These are phyloP conservation scores for Sebastes fasciatus DNA, from an alignment of 2,113 vertebrate species.

Conservation along the genomic window DNA sequence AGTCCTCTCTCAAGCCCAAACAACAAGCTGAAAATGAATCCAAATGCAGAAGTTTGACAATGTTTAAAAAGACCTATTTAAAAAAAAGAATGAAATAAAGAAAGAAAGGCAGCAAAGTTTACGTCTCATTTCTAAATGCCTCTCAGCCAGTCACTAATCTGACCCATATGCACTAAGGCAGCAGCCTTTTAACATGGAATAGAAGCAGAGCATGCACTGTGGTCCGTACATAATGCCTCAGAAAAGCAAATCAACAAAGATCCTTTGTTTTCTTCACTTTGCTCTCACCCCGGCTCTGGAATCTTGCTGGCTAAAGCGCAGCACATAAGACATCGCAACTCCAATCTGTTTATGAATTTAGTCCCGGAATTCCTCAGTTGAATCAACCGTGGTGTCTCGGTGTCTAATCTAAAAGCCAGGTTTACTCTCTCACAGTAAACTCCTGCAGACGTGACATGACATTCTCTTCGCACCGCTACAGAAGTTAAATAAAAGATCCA, in stretches of 20 bases:
- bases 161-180: slow-evolving; percentile 71
- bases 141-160: slow-evolving; percentile 67
- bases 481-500: slow-evolving; percentile 10
- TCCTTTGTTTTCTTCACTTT: slow-evolving; percentile 71
- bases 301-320: slow-evolving; percentile 47
- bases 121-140: slow-evolving; percentile 42
- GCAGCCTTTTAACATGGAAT: slow-evolving; percentile 58
- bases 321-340: slow-evolving; percentile 54
- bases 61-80: slow-evolving; percentile 6
- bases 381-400: slow-evolving; percentile 40
- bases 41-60: background rate
- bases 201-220: slow-evolving; percentile 48
- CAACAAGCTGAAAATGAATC: background rate
- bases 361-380: slow-evolving; percentile 68
- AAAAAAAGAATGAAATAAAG: background rate
- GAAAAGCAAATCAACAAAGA: slow-evolving; percentile 71
- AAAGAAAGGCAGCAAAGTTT: slow-evolving; percentile 22
- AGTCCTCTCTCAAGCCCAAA: slow-evolving; percentile 13
- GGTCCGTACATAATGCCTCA: slow-evolving; percentile 60
- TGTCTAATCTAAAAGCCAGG: slow-evolving; percentile 53
- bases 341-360: slow-evolving; percentile 67
- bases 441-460: slow-evolving; percentile 37
- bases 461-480: slow-evolving; percentile 33
- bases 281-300: slow-evolving; percentile 61
- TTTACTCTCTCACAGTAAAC: slow-evolving; percentile 42